Evolutionary conservation across 2,113 vertebrate genomes (phyloP).

Genomic region (Corythoichthys haematopterus): DNA sequence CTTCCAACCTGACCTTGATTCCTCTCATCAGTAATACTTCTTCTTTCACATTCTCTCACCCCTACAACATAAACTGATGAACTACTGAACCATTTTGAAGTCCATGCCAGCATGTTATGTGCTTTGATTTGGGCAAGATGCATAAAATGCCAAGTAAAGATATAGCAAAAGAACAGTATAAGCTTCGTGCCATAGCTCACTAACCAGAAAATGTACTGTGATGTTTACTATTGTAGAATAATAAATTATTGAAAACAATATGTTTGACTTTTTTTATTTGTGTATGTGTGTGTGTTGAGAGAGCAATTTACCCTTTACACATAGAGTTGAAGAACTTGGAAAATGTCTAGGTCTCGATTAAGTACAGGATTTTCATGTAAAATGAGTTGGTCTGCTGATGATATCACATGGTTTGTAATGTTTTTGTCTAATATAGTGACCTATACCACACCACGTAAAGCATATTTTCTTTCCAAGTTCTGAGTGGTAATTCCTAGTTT

Average conservation of each 20-base stretch:
- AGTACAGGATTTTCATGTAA: not conserved
- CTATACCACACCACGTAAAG: not conserved
- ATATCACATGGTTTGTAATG: not conserved
- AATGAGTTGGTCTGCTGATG: not conserved
- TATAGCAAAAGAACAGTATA: constrained; percentile 10
- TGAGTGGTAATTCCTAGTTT: too few species aligned
- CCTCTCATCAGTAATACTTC: not conserved
- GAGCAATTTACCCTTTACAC: not conserved
- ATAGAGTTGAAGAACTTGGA: not conserved
- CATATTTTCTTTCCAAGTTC: too few species aligned
- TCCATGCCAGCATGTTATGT: constrained; percentile 17
- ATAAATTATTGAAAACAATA: constrained; percentile 53
- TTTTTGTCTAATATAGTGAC: not conserved
- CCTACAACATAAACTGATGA: constrained; percentile 23
- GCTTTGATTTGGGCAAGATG: constrained; percentile 23
- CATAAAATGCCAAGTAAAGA: constrained; percentile 11
- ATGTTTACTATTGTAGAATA: constrained; percentile 50
- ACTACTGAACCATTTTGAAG: constrained; percentile 3
- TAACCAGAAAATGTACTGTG: constrained; percentile 46
- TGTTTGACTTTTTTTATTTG: not conserved
- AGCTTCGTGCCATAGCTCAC: constrained; percentile 38
- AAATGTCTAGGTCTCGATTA: not conserved
- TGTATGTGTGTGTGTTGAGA: not conserved
- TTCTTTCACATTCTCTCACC: constrained; percentile 2
- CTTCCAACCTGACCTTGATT: not conserved